Base-by-base conservation (phyloP, 2,113 vertebrate species). In the Murina feae region DNA sequence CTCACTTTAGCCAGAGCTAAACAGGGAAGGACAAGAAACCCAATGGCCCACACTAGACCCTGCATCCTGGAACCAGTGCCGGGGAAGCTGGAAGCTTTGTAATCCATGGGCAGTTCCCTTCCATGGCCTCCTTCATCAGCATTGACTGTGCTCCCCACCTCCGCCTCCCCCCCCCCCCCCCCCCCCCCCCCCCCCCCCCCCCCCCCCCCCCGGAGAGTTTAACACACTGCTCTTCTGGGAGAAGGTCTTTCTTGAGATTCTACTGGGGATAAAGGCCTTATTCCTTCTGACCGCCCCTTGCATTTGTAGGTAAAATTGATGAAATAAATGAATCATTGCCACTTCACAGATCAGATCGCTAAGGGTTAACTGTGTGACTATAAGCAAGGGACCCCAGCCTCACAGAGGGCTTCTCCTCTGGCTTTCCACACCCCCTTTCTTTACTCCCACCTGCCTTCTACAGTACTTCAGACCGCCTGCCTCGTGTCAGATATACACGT, bases 11-110 rank as follows among this genome's bases (percentile, higher is more conserved):
- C 86, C 51, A n/a, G 23, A 92, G 47, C 5, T 51, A 20, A 60
- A 91, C 69, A 39, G 60, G 60, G 93, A 96, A 94, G 89, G 90
- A 84, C 53, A 30, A 68, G 93, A 82, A 82, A 92, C 63, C 82
- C 83, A 58, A 79, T n/a, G 58, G 84, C 49, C 69, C 83, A 83
- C 6, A 28, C 69, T 39, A n/a, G 60, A 47, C 35, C 53, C 90
- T 86, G 17, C n/a, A 63, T 30, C 65, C 88, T 83, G 51, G 39
- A 89, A 81, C 84, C 30, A 17, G 66, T 13, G 14, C 23, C 42
- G 16, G 53, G 65, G n/a, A 23, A 37, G n/a, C 0, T 69, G 42
- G 47, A 30, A 20, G 66, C 80, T 37, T 82, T 42, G 30, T 25
- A n/a, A 44, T 16, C 7, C 8, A 21, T 12, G 58, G 20, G 51